Evolutionary conservation across 1,140 invertebrate genomes (phyloP).

Genomic region (Magallana ariakensis): DNA sequence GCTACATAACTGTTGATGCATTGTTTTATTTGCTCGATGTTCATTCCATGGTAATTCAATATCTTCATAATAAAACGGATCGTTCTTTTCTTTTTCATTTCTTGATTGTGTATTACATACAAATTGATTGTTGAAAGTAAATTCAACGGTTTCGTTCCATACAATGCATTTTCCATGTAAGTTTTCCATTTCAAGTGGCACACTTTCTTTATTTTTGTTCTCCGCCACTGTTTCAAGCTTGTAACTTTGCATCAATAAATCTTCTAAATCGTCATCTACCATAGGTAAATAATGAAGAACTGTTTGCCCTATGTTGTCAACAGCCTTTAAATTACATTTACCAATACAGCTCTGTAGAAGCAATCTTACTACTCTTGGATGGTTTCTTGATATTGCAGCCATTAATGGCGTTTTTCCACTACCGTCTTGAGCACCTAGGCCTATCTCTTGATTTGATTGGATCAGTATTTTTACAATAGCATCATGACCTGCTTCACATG

Average conservation of each 20-base stretch:
- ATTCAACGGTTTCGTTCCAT: not conserved
- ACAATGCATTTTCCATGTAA: not conserved
- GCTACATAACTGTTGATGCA: not conserved
- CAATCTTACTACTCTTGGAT: slow-evolving; percentile 27
- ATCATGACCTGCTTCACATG: slow-evolving; percentile 51
- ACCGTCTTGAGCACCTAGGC: slow-evolving; percentile 9
- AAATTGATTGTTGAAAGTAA: not conserved
- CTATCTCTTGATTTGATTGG: not conserved
- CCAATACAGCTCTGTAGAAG: slow-evolving; percentile 20
- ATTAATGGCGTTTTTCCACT: slow-evolving; percentile 51
- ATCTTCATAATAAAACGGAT: slow-evolving; percentile 12
- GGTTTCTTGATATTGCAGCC: slow-evolving; percentile 33
- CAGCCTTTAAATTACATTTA: slow-evolving; percentile 18
- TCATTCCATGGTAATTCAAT: not conserved
- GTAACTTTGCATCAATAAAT: slow-evolving; percentile 40
- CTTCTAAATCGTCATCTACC: slow-evolving; percentile 42
- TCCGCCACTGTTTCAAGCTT: not conserved
- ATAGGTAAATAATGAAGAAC: slow-evolving; percentile 44
- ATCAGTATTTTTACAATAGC: slow-evolving; percentile 46
- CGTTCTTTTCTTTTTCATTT: not conserved
- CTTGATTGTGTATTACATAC: too few relatives aligned
- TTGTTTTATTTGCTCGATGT: not conserved
- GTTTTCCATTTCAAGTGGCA: too few relatives aligned
- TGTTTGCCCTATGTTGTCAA: slow-evolving; percentile 43
- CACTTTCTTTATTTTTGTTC: too few relatives aligned